Conservation (phyloP, 2,113 vertebrate genomes). For the Neogobius melanostomus region DNA sequence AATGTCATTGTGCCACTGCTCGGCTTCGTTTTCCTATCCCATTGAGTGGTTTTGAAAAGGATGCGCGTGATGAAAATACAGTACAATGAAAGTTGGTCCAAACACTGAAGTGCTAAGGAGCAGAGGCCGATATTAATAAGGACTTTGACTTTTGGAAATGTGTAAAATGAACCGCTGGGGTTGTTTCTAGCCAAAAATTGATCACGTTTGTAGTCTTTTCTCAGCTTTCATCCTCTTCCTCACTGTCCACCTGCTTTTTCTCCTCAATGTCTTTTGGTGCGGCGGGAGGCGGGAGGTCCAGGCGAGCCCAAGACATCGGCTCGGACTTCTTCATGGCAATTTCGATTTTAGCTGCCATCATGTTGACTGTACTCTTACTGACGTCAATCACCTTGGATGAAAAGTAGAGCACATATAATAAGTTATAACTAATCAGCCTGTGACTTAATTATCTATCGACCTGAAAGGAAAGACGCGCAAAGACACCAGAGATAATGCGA, state of each 20-base stretch:
- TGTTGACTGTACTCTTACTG: slow-evolving; percentile 87
- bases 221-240: slow-evolving; percentile 63
- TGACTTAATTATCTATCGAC: not conserved
- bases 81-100: not conserved
- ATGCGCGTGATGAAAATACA: slow-evolving; percentile 6
- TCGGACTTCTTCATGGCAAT: slow-evolving; percentile 92
- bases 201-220: slow-evolving; percentile 9
- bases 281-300: slow-evolving; percentile 84
- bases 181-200: slow-evolving; percentile 28
- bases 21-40: not conserved
- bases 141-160: slow-evolving; percentile 23
- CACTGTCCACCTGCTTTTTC: slow-evolving; percentile 62
- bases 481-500: not conserved
- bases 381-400: slow-evolving; percentile 88
- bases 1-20: not conserved
- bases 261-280: slow-evolving; percentile 66
- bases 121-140: slow-evolving; percentile 16
- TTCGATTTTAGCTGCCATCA: slow-evolving; percentile 95
- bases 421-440: not conserved
- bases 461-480: not conserved
- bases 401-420: not conserved
- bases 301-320: slow-evolving; percentile 88
- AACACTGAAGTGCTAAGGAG: slow-evolving; percentile 2
- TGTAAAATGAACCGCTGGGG: slow-evolving; percentile 25
- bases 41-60: not conserved